Conservation (phyloP, 2,888 invertebrate genomes). For the Dusona sp. region DNA sequence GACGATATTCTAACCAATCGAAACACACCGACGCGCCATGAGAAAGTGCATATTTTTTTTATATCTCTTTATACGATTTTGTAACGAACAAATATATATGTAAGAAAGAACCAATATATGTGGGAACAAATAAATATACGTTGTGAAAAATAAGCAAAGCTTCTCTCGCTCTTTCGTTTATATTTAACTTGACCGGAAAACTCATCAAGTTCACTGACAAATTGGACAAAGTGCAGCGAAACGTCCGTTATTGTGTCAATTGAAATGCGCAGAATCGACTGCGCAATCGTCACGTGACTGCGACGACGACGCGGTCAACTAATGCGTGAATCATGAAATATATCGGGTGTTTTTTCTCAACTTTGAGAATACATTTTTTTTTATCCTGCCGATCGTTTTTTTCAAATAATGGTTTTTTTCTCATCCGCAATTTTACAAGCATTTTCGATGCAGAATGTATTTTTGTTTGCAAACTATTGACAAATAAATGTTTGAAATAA, state of each 20-base stretch:
- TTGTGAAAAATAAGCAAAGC: not conserved
- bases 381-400: not conserved
- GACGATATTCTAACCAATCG: slow-evolving; percentile 76
- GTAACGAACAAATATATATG: slow-evolving; percentile 26
- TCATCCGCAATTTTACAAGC: not conserved
- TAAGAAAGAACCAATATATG: not conserved
- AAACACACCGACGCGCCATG: slow-evolving; percentile 7
- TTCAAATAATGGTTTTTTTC: not conserved
- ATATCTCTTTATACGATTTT: slow-evolving; percentile 1
- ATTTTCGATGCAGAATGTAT: not conserved
- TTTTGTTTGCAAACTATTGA: no score
- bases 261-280: not conserved
- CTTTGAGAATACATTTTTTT: not conserved
- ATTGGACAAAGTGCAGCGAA: not conserved
- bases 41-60: slow-evolving; percentile 23
- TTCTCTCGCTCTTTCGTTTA: not conserved
- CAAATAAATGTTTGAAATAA: not conserved
- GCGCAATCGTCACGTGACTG: slow-evolving; percentile 16
- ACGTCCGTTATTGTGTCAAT: not conserved
- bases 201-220: slow-evolving; percentile 10
- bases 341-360: not conserved
- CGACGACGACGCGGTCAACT: not conserved
- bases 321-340: not conserved
- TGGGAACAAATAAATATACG: not conserved
- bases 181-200: slow-evolving; percentile 1